phyloP scores from a whole-genome alignment of 2,797 vertebrate species.

The Peromyscus aztecus region DNA sequence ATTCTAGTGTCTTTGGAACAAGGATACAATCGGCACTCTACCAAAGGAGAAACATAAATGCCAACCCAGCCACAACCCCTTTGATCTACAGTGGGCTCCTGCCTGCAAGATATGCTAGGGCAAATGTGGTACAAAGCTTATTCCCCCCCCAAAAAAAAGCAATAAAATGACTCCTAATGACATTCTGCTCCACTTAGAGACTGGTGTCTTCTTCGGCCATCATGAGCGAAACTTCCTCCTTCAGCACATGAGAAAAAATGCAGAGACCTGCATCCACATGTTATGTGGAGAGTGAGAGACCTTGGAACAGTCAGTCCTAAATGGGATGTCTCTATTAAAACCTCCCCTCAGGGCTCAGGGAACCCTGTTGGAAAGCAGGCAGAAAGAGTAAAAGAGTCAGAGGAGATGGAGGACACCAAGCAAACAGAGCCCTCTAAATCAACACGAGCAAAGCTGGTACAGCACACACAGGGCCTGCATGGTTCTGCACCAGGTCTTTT shows the following conservation, averaged over 20 bases:
- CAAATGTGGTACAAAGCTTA: not conserved
- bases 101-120: not conserved
- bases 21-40: no score
- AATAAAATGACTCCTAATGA: not conserved
- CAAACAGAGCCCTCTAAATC: not conserved
- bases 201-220: no score
- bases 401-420: not conserved
- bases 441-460: no score
- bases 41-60: not conserved
- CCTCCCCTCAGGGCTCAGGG: no score
- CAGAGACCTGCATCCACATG: no score
- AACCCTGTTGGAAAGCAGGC: not conserved
- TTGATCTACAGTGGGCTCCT: not conserved
- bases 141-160: not conserved
- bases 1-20: not conserved
- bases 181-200: not conserved
- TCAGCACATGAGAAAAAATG: not conserved
- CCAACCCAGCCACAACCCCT: not conserved
- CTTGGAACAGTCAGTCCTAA: no score
- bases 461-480: no score
- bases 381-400: not conserved
- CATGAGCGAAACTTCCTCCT: not conserved
- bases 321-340: not conserved
- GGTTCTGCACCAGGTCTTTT: no score
- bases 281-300: not conserved